These are phyloP conservation scores for Clarias laeviceps DNA, from an alignment of 2,797 vertebrate genomes.

Conservation along the genomic window DNA sequence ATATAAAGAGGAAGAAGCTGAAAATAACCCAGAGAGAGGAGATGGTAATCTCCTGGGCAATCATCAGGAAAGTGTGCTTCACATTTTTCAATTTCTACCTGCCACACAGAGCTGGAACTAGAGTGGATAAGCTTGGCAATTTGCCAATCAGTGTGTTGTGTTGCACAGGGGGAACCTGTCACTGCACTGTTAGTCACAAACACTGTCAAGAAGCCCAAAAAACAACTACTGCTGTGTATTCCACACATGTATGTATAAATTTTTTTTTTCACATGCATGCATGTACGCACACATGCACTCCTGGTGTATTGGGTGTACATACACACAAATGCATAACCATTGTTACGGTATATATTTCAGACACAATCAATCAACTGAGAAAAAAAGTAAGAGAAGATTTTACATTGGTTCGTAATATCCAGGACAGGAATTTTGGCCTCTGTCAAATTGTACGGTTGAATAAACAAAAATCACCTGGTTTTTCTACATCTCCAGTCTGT, in stretches of 20 bases:
- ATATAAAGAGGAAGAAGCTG: constrained; percentile 58
- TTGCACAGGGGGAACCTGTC: constrained; percentile 58
- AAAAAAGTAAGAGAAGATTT: not conserved
- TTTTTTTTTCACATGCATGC: not conserved
- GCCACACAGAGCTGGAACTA: constrained; percentile 56
- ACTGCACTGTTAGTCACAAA: constrained; percentile 54
- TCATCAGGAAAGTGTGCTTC: constrained; percentile 63
- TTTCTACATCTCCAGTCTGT: too few relatives aligned
- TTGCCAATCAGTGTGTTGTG: constrained; percentile 67
- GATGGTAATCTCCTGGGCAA: constrained; percentile 62
- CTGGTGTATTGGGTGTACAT: not conserved
- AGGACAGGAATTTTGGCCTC: too few relatives aligned
- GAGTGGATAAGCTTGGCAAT: constrained; percentile 61
- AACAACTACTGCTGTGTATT: constrained; percentile 18
- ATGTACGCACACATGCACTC: constrained; percentile 4
- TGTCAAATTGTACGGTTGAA: too few relatives aligned
- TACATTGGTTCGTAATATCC: not conserved
- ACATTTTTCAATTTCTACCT: constrained; percentile 69
- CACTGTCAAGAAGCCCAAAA: constrained; percentile 40
- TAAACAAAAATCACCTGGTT: too few relatives aligned
- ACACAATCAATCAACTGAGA: not conserved
- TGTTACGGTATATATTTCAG: not conserved
- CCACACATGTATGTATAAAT: constrained; percentile 20
- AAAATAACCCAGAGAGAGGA: constrained; percentile 51
- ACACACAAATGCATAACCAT: not conserved